Evolutionary conservation across 2,113 vertebrate genomes (phyloP).

Genomic region (Bagarius yarrelli): DNA sequence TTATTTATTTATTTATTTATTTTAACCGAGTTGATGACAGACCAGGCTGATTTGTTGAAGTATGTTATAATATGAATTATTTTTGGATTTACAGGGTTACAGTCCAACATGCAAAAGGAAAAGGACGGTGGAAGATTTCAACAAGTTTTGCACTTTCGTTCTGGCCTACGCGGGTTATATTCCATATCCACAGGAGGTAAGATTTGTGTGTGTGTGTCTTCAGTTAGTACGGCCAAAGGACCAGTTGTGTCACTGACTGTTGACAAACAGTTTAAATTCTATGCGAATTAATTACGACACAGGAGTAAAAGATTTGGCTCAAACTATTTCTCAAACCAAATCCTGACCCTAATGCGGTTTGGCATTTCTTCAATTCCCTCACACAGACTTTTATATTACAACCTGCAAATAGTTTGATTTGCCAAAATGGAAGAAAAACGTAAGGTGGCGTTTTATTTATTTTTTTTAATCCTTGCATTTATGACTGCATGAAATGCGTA

Average conservation of each 20-base stretch:
- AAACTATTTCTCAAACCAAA: not conserved
- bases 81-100: constrained; percentile 73
- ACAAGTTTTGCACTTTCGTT: constrained; percentile 98
- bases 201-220: constrained; percentile 18
- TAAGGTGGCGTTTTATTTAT: too few species aligned
- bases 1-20: too few species aligned
- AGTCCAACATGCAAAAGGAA: constrained; percentile 80
- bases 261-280: not conserved
- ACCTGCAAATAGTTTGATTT: not conserved
- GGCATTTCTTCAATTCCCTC: not conserved
- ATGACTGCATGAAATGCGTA: too few species aligned
- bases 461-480: too few species aligned
- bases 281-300: not conserved
- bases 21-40: not conserved
- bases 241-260: not conserved
- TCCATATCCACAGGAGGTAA: constrained; percentile 93
- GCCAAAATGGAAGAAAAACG: not conserved
- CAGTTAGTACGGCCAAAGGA: not conserved
- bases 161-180: constrained; percentile 97
- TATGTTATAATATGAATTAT: not conserved
- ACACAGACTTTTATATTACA: not conserved
- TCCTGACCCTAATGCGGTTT: not conserved
- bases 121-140: constrained; percentile 95
- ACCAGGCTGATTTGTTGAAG: not conserved
- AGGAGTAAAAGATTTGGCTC: not conserved